Evolutionary conservation across 23 tunicate species (phyloP).

Genomic region (Styela plicata): DNA sequence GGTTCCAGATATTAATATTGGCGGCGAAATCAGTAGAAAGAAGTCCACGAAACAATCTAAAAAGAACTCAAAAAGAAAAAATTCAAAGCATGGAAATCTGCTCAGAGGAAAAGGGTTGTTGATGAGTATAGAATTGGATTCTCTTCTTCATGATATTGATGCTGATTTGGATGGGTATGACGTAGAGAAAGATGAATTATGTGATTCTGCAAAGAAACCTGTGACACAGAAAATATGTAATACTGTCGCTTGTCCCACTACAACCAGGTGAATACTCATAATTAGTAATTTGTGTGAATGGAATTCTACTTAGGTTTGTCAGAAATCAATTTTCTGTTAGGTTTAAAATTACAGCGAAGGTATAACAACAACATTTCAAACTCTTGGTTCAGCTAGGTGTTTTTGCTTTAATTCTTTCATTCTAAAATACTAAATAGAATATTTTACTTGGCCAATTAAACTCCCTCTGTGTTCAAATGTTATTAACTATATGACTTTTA

Average conservation of each 20-base stretch:
- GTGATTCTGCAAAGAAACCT: conserved; percentile 46
- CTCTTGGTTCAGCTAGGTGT: too few relatives aligned
- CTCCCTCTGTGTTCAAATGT: too few relatives aligned
- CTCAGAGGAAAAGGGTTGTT: not conserved
- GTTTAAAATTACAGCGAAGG: too few relatives aligned
- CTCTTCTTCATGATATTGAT: conserved; percentile 8
- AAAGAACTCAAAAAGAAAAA: not conserved
- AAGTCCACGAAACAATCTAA: conserved; percentile 9
- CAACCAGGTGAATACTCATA: not conserved
- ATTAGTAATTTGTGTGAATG: not conserved
- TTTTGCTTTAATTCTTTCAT: too few relatives aligned
- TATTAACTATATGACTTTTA: too few relatives aligned
- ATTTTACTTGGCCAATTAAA: too few relatives aligned
- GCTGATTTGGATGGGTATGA: conserved; percentile 32
- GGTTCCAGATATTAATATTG: not conserved
- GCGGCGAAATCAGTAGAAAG: conserved; percentile 21
- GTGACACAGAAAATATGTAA: conserved; percentile 28
- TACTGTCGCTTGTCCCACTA: not conserved
- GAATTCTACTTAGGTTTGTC: too few relatives aligned
- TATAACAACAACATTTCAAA: too few relatives aligned
- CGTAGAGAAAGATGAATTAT: conserved; percentile 46
- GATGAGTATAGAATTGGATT: conserved; percentile 5
- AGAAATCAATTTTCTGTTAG: too few relatives aligned
- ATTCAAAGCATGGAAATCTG: conserved; percentile 24
- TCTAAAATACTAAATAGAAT: too few relatives aligned